Evolutionary conservation across 2,113 vertebrate species (phyloP), one percentile per base, ranked within the genome.

Genomic region (Platysteira castanea): DNA sequence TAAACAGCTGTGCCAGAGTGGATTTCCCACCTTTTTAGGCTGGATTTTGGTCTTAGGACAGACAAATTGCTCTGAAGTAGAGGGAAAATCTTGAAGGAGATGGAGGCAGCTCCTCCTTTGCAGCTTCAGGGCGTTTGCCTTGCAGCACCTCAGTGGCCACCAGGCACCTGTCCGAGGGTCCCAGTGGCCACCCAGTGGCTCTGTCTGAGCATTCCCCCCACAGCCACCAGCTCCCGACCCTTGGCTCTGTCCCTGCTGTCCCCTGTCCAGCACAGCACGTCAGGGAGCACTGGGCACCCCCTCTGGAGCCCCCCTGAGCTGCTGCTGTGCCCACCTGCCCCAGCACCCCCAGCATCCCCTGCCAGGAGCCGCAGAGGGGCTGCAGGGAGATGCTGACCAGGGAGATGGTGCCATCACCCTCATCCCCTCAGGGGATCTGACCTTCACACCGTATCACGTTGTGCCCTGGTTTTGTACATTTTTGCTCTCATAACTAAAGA

Each of bases 381-480:
- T 47, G 42, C 27, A 31, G 71, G 33, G 33, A n/a, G n/a, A n/a
- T 19, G 54, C 73, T 53, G 84, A 2, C 15, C 64, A 0, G 2
- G 41, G 33, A 3, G 18, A 1, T 5, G 56, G 4, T 54, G 75
- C n/a, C 65, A 26, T 7, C 41, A 2, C 35, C 49, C 9, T 63
- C 47, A 2, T 3, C 41, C 2, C 54, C 35, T 22, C 68, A 41
- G 39, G 0, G 2, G 35, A 11, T 3, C 35, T 4, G 4, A 12
- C 11, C 30, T 27, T 15, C 71, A 2, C 3, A 0, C 22, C 10
- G 1, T 26, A 9, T 5, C 8, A 1, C 0, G 0, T 0, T 1
- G 1, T 4, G 13, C 19, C n/a, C 17, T 5, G 2, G 5, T 3
- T 28, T 13, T 8, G 1, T 1, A 1, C 11, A 0, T 7, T 6